A percentile compares a stretch with the other conserved stretches of the same genome.
Conservation (phyloP, 1,140 invertebrate species). For the Physella acuta region DNA sequence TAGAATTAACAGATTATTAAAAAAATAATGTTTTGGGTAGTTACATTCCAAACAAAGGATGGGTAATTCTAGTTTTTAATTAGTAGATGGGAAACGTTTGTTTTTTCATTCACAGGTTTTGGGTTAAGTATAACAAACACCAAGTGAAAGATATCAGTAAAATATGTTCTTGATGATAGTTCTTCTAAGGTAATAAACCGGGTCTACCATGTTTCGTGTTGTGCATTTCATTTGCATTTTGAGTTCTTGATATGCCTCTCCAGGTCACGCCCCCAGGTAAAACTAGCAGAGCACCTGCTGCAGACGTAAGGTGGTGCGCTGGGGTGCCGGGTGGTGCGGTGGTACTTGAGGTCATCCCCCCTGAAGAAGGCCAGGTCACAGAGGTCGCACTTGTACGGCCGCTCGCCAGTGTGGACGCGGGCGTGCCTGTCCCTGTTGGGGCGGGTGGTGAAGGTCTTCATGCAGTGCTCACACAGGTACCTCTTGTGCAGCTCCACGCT, state of each 20-base stretch:
- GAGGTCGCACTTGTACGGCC: constrained; percentile 51
- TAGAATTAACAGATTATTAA: no score
- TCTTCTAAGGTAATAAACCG: background rate
- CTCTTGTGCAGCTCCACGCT: constrained; percentile 40
- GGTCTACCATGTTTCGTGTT: no score
- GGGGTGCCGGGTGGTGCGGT: constrained; percentile 51
- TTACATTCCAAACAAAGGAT: no score
- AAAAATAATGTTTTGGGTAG: no score
- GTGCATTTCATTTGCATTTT: constrained; percentile 3
- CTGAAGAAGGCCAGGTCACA: constrained; percentile 48
- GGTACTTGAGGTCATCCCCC: constrained; percentile 53
- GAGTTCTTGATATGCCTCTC: constrained; percentile 39
- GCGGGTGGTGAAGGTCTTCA: constrained; percentile 51
- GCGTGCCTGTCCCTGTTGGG: constrained; percentile 55
- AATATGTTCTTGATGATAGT: background rate
- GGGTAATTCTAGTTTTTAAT: no score
- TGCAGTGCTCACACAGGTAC: constrained; percentile 51
- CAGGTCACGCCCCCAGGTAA: constrained; percentile 46
- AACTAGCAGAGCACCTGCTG: constrained; percentile 35
- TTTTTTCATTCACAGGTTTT: no score
- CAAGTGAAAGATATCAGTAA: no score
- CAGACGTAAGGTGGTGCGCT: constrained; percentile 41
- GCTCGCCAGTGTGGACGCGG: constrained; percentile 52
- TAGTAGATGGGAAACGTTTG: no score
- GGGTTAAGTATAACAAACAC: no score